Evolutionary conservation across 1,140 invertebrate species (phyloP), one percentile per base, ranked within the genome.

Genomic region (Semibalanus balanoides): DNA sequence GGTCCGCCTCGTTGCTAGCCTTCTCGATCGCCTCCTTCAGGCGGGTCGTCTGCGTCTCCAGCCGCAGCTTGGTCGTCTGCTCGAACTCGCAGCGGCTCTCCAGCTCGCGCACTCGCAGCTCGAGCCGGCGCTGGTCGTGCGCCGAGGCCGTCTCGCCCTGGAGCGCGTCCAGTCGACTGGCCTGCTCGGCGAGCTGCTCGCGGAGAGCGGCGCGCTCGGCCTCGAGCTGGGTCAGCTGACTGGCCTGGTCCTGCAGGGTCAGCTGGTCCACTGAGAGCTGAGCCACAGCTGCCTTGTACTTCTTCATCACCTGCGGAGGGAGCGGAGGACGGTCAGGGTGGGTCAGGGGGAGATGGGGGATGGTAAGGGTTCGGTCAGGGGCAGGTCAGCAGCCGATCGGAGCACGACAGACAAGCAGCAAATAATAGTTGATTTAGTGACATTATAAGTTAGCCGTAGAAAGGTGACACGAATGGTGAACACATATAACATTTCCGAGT

Each of bases 11-110:
- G 25, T 87, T 86, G 77, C 91, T 89, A 25, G 93, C 81, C 79
- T 91, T 90, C 40, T 96, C 94, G 51, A 93, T 86, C 9, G 89
- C 89, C 81, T 97, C 95, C 80, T 94, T 94, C 74, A 93, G 84
- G 77, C 94, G 86, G 29, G 87, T 85, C 76, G 93, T 88, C 85
- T 95, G 93, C 3, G 86, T 87, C 88, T 97, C 94, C 3, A 95
- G 83, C 35, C 94, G 88, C 14, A 90, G 87, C 79, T 90, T 88
- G 0, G 92, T 93, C 0, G 93, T 94, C 81, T 91, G 89, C 82
- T 97, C 95, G 75, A 97, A 84, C 79, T 97, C 94, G 31, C 96
- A 84, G 79, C 92, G 92, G 0, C 92, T 93, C 82, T 97, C 94
- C 71, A 97, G 84, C 81, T 97, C 95, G 84, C 94, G 89, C 0